phyloP scores from a whole-genome alignment of 2,888 invertebrate species.

The Acanthopleura granulata region DNA sequence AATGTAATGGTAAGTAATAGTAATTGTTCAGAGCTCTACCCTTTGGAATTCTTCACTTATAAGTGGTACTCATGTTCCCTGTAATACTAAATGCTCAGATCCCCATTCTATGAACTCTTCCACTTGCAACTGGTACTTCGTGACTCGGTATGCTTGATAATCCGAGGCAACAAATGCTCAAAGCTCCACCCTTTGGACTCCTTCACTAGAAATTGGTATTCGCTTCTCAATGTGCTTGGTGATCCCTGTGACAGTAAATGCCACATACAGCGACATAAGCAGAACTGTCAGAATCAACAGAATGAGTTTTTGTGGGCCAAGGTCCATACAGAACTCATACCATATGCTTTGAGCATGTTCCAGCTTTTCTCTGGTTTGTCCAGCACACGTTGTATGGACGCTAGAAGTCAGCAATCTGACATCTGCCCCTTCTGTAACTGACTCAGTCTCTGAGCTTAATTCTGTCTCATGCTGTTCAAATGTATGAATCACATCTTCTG shows the following conservation, averaged over 20 bases:
- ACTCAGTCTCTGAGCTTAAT: slow-evolving; percentile 4
- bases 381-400: background rate
- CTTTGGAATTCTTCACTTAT: too few species aligned
- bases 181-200: background rate
- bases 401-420: background rate
- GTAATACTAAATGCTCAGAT: background rate
- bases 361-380: slow-evolving; percentile 12
- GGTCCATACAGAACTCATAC: slow-evolving; percentile 41
- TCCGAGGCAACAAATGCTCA: background rate
- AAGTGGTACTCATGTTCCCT: background rate
- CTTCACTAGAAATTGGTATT: slow-evolving; percentile 5
- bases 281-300: slow-evolving; percentile 37
- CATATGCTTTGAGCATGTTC: slow-evolving; percentile 31
- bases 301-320: slow-evolving; percentile 35
- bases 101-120: background rate
- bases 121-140: too few species aligned
- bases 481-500: slow-evolving; percentile 28
- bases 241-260: slow-evolving; percentile 40
- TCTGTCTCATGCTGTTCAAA: slow-evolving; percentile 34
- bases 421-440: background rate
- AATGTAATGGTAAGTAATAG: too few species aligned
- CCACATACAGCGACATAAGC: slow-evolving; percentile 39
- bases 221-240: slow-evolving; percentile 1
- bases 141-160: too few species aligned
- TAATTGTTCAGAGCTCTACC: too few species aligned